Percentiles rank a stretch among this genome's conserved stretches.
Evolutionary conservation across 1,140 invertebrate genomes (phyloP).

Genomic region (Xylocopa sonorina): DNA sequence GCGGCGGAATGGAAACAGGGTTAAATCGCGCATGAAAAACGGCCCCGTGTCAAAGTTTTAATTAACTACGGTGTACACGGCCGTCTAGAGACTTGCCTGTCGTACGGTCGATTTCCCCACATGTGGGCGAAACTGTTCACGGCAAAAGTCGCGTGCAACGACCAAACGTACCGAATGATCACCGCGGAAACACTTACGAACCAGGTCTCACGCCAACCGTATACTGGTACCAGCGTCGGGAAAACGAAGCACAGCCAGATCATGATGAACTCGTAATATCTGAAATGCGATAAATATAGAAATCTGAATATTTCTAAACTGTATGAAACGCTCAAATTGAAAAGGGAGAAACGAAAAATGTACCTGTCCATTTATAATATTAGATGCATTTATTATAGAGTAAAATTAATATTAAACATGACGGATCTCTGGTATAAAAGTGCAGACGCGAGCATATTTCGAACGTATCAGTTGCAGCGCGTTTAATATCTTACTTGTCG

Average conservation of each 20-base stretch:
- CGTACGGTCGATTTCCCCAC: conserved; percentile 91
- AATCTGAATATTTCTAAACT: too few relatives aligned
- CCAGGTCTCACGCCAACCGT: conserved; percentile 89
- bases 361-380: too few relatives aligned
- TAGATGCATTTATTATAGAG: too few relatives aligned
- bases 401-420: too few relatives aligned
- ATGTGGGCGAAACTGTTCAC: conserved; percentile 95
- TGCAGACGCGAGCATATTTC: not conserved
- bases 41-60: conserved; percentile 15
- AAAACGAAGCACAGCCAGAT: conserved; percentile 88
- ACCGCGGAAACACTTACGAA: conserved; percentile 83
- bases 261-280: conserved; percentile 88
- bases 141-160: conserved; percentile 93
- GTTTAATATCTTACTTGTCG: conserved; percentile 82
- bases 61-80: not conserved
- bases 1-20: conserved; percentile 58
- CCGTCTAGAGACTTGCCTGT: conserved; percentile 76
- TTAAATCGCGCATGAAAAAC: conserved; percentile 31
- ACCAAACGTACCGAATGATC: conserved; percentile 88
- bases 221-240: conserved; percentile 89
- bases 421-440: not conserved
- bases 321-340: too few relatives aligned
- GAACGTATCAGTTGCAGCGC: not conserved
- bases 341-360: too few relatives aligned
- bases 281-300: conserved; percentile 73